Percentiles rank a stretch among this genome's conserved stretches.
phyloP scores from a whole-genome alignment of 2,888 invertebrate species.

The Mesopsocus fuscifrons region DNA sequence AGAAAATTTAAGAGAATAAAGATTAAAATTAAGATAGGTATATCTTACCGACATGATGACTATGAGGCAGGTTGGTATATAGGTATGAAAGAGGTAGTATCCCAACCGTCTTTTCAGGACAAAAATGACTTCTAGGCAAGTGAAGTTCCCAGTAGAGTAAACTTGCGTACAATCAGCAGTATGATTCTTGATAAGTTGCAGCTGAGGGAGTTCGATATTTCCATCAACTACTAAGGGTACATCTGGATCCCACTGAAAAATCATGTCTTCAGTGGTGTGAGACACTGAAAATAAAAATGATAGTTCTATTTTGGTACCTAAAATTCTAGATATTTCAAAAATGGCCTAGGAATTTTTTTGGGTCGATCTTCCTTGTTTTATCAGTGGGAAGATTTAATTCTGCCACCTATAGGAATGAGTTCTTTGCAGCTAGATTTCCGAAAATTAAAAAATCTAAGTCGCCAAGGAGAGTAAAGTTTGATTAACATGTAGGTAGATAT shows the following conservation, averaged over 20 bases:
- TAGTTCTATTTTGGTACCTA: constrained; percentile 1
- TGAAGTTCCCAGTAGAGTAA: constrained; percentile 84
- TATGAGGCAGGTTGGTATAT: constrained; percentile 83
- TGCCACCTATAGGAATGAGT: constrained; percentile 9
- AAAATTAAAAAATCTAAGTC: no score
- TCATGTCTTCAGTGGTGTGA: constrained; percentile 83
- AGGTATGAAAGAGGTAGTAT: constrained; percentile 84
- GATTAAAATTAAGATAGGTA: no score
- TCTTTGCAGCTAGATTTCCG: no score
- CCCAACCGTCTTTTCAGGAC: constrained; percentile 73
- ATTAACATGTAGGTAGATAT: no score
- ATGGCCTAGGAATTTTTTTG: not conserved
- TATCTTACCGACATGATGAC: constrained; percentile 85
- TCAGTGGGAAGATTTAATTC: no score
- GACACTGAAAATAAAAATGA: constrained; percentile 49
- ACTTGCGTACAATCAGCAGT: constrained; percentile 85
- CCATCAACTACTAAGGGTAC: constrained; percentile 77
- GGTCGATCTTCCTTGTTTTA: no score
- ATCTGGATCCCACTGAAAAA: constrained; percentile 85
- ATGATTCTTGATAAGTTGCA: constrained; percentile 67
- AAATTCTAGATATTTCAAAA: constrained; percentile 1
- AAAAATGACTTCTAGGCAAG: constrained; percentile 79
- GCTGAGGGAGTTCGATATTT: constrained; percentile 77
- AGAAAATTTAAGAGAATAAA: no score
- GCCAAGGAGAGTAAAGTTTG: no score